Percentiles rank a stretch among this genome's conserved stretches.
Conservation (phyloP, 2,113 vertebrate species). For the Mugil cephalus region DNA sequence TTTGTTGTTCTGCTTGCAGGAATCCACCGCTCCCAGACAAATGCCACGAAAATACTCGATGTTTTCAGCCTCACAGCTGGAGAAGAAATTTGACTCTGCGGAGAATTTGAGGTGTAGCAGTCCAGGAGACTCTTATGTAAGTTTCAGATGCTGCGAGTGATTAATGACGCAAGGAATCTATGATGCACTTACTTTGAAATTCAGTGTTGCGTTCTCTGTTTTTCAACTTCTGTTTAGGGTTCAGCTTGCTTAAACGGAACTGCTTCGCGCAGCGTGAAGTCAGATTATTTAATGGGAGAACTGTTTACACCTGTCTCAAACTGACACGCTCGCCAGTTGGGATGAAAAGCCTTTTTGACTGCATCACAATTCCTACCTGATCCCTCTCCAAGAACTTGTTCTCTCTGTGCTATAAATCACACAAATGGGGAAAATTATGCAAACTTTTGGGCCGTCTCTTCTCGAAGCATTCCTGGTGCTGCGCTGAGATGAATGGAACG, state of each 20-base stretch:
- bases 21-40: conserved; percentile 18
- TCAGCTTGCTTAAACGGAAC: background rate
- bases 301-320: background rate
- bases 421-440: background rate
- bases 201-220: background rate
- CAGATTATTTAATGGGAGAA: background rate
- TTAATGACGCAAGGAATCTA: conserved; percentile 2
- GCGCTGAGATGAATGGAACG: too few species aligned
- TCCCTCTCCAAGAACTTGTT: background rate
- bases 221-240: background rate
- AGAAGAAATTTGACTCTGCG: conserved; percentile 50
- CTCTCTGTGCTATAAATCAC: background rate
- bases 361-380: background rate
- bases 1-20: conserved; percentile 51
- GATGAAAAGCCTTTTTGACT: background rate
- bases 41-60: conserved; percentile 27
- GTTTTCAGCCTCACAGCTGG: conserved; percentile 27
- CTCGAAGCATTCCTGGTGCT: background rate
- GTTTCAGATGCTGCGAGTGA: conserved; percentile 24
- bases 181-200: conserved; percentile 7
- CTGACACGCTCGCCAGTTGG: too few species aligned
- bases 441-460: background rate
- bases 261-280: background rate
- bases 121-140: conserved; percentile 59
- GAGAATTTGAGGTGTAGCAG: conserved; percentile 36